Evolutionary conservation across 1,140 invertebrate genomes (phyloP).

Genomic region (Tetragonula clypearis): DNA sequence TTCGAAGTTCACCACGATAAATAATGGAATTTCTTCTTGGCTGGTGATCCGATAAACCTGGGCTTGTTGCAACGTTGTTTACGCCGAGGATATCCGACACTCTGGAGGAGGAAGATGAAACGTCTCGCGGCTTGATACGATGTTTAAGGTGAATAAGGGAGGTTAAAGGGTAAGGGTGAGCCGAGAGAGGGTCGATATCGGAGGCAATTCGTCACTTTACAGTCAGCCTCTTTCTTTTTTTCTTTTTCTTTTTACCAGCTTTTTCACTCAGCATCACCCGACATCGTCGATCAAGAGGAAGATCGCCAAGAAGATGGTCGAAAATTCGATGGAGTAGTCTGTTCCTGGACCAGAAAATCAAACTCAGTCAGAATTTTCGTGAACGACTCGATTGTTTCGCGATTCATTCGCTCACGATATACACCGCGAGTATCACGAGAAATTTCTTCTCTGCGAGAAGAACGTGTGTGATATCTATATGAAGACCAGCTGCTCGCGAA

Average conservation of each 20-base stretch:
- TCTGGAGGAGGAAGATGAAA: slow-evolving; percentile 7
- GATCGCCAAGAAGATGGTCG: slow-evolving; percentile 24
- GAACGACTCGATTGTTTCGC: not conserved
- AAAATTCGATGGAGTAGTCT: not conserved
- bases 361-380: not conserved
- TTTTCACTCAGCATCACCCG: slow-evolving; percentile 14
- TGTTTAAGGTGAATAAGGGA: slow-evolving; percentile 49
- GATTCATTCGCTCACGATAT: slow-evolving; percentile 3
- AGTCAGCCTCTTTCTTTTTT: slow-evolving; percentile 24
- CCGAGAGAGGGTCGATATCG: slow-evolving; percentile 35
- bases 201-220: slow-evolving; percentile 57
- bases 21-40: slow-evolving; percentile 46
- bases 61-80: slow-evolving; percentile 28
- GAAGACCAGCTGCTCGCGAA: slow-evolving; percentile 1
- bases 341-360: not conserved
- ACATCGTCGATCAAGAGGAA: slow-evolving; percentile 38
- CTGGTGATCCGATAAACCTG: slow-evolving; percentile 39
- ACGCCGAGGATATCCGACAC: slow-evolving; percentile 5
- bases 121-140: slow-evolving; percentile 21
- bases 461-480: too few species aligned
- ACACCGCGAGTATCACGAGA: not conserved
- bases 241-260: not conserved
- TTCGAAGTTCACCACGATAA: slow-evolving; percentile 8
- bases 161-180: slow-evolving; percentile 48
- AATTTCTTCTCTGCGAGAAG: not conserved